Evolutionary conservation across 2,113 vertebrate genomes (phyloP), one percentile per base, ranked within the genome.

Genomic region (Neolamprologus devosi): DNA sequence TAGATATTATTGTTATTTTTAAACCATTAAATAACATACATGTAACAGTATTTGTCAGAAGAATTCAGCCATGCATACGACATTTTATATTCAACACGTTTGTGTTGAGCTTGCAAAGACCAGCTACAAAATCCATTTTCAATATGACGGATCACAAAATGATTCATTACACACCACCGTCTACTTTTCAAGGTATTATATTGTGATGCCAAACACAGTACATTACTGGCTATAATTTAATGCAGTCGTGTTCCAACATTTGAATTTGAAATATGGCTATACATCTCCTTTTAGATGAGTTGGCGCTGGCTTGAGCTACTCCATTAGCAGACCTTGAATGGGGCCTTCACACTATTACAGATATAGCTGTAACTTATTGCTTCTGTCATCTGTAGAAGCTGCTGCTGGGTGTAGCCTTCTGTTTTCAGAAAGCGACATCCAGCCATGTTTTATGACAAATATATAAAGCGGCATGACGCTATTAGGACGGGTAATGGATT

Each of bases 311-410:
- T 94, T 94, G 87, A 94, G 90, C 86, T 93, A 81, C 88, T 93
- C 90, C 91, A 94, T 94, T 94, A 93, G 91, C 85, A 88, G 89
- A 91, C 88, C 83, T 93, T 88, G 89, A 94, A 90, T 88, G 91
- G 87, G 85, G 89, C 84, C 78, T 93, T 89, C 92, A 89, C 82
- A 75, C 60, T 68, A 54, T 85, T 82, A 85, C 80, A 81, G 87
- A 90, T 87, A 84, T 88, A 89, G 91, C 68, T 82, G 80, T 92
- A 88, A 94, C 84, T 88, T 92, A 94, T 89, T 63, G 88, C 85
- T 40, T 42, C 88, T 92, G 89, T 92, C 94, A 89, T 87, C 16
- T 12, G 26, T 60, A 53, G 68, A 68, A 85, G 60, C 54, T 82
- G 84, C 26, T 57, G 85, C 84, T 58, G 40, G 42, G 40, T 78